Evolutionary conservation across 2,113 vertebrate species (phyloP).

Genomic region (Gallinago media): DNA sequence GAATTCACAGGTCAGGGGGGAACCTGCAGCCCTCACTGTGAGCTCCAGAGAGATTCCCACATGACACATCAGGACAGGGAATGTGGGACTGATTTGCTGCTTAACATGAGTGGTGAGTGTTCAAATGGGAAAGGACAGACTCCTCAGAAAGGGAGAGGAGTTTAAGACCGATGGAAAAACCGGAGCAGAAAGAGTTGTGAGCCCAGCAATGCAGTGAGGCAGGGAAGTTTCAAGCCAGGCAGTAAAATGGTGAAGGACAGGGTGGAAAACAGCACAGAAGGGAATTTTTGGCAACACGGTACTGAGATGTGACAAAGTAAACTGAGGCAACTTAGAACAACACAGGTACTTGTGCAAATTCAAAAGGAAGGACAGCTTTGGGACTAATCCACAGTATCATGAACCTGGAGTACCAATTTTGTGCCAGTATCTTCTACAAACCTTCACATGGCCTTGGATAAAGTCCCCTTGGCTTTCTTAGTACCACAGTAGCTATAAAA

Average conservation of each 20-base stretch:
- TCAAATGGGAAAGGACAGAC: background rate
- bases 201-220: background rate
- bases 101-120: background rate
- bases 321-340: background rate
- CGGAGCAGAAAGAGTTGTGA: background rate
- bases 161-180: background rate
- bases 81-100: background rate
- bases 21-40: background rate
- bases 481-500: background rate
- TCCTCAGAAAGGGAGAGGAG: background rate
- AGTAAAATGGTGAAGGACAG: background rate
- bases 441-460: background rate
- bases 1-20: conserved; percentile 9
- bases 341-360: background rate
- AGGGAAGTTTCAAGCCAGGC: background rate
- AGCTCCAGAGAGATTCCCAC: background rate
- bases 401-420: background rate
- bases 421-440: background rate
- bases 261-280: background rate
- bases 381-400: background rate
- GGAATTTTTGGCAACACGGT: background rate
- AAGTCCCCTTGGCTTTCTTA: background rate
- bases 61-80: background rate
- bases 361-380: background rate
- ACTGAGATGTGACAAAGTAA: background rate